phyloP scores from a whole-genome alignment of 23 tunicate species.

The Botrylloides violaceus region DNA sequence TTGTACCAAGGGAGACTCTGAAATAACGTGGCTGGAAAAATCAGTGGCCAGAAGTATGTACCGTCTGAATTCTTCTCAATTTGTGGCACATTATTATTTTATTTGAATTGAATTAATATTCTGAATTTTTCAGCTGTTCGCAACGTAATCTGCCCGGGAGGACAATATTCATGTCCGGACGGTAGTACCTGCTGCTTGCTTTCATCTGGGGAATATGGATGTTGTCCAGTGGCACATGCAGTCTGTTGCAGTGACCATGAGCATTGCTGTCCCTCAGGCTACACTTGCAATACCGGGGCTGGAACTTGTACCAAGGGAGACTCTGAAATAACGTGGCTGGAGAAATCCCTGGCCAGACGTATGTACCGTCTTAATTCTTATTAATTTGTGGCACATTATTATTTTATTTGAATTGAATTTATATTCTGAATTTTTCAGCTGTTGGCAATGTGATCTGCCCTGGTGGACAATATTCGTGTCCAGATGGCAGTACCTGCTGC shows the following conservation, averaged over 20 bases:
- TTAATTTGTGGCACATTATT: not conserved
- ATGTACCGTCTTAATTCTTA: not conserved
- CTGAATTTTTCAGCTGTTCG: not conserved
- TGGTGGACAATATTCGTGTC: conserved; percentile 13
- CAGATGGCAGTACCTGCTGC: conserved; percentile 19
- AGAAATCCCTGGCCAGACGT: conserved; percentile 1
- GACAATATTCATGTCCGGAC: conserved; percentile 9
- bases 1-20: conserved; percentile 13
- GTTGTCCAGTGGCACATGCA: conserved; percentile 20
- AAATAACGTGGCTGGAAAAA: not conserved
- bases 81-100: not conserved
- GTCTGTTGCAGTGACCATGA: conserved; percentile 4
- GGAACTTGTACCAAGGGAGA: not conserved
- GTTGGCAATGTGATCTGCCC: conserved; percentile 11
- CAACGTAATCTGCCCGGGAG: conserved; percentile 15
- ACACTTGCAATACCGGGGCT: conserved; percentile 2
- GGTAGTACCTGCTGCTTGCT: conserved; percentile 18
- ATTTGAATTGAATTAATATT: not conserved
- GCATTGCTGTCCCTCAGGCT: not conserved
- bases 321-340: not conserved
- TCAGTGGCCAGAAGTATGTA: not conserved
- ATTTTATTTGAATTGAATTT: not conserved
- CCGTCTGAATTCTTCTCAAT: not conserved
- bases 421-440: conserved; percentile 9
- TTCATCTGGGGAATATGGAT: conserved; percentile 14